Conservation (phyloP, 1,140 invertebrate genomes). For the Drosophila burlai region DNA sequence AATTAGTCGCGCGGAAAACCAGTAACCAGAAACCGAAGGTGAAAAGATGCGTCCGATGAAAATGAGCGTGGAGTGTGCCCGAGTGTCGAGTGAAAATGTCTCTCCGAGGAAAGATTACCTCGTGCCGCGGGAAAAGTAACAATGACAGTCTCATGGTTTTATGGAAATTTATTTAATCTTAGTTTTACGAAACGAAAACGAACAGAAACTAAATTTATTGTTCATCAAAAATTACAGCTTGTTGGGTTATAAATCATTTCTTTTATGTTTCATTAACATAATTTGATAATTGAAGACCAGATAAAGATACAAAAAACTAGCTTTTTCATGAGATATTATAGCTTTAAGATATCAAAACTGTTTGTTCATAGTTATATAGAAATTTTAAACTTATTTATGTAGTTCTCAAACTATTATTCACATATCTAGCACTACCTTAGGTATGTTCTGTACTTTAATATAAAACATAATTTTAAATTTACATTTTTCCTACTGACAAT, state of each 20-base stretch:
- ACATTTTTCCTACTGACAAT: constrained; percentile 3
- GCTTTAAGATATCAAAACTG: not conserved
- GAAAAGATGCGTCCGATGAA: constrained; percentile 41
- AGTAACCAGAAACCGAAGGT: constrained; percentile 51
- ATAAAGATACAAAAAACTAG: not conserved
- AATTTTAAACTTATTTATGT: not conserved
- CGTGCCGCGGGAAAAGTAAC: not conserved
- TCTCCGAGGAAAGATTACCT: constrained; percentile 21
- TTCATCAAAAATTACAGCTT: not conserved
- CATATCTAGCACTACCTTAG: not conserved
- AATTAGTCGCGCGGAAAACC: constrained; percentile 50
- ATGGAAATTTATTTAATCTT: constrained; percentile 8
- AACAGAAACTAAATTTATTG: not conserved
- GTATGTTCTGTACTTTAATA: too few species aligned
- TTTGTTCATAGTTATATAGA: not conserved
- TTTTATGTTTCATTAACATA: not conserved
- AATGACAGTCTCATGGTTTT: constrained; percentile 6
- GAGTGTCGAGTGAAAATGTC: constrained; percentile 24
- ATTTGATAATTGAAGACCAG: not conserved
- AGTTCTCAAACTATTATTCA: not conserved
- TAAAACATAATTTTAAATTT: not conserved
- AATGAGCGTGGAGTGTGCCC: constrained; percentile 21
- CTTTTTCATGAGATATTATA: not conserved
- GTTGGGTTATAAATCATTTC: not conserved
- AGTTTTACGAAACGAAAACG: not conserved